Conservation (phyloP, 92 coral and sea anemone species). For the Palythoa heliodiscus region DNA sequence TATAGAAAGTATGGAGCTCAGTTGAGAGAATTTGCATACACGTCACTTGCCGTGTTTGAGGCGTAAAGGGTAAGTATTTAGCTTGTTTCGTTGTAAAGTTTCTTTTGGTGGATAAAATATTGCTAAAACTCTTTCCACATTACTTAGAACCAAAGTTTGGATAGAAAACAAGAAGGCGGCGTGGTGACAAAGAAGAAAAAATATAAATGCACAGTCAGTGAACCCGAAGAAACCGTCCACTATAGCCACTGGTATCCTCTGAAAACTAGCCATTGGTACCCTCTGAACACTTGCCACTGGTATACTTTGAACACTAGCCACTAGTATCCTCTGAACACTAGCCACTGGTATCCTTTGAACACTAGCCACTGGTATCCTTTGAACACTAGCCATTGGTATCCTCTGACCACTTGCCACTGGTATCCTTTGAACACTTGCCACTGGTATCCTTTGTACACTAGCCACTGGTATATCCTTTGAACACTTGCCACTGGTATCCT, state of each 20-base stretch:
- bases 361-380: conserved; percentile 11
- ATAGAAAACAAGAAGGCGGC: conserved; percentile 16
- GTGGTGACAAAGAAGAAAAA: conserved; percentile 11
- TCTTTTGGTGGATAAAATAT: conserved; percentile 21
- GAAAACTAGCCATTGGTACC: no score
- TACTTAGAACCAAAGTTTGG: conserved; percentile 12
- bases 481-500: no score
- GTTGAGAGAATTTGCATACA: no score
- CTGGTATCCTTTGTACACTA: no score
- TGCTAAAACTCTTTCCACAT: conserved; percentile 28
- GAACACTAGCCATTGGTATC: not conserved
- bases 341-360: conserved; percentile 11
- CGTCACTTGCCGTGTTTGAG: no score
- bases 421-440: not conserved
- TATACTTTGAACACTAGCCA: not conserved
- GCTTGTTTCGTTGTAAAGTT: conserved; percentile 14
- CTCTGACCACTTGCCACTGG: not conserved
- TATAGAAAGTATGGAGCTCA: no score
- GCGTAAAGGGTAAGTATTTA: not conserved
- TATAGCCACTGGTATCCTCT: not conserved
- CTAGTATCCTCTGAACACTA: no score
- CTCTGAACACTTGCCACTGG: not conserved
- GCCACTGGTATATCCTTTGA: no score
- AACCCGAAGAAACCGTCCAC: not conserved
- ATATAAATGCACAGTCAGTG: not conserved